A percentile compares a stretch with the other conserved stretches of the same genome.
These are phyloP conservation scores for Pristiophorus japonicus DNA, from an alignment of 2,113 vertebrate species.

Conservation along the genomic window DNA sequence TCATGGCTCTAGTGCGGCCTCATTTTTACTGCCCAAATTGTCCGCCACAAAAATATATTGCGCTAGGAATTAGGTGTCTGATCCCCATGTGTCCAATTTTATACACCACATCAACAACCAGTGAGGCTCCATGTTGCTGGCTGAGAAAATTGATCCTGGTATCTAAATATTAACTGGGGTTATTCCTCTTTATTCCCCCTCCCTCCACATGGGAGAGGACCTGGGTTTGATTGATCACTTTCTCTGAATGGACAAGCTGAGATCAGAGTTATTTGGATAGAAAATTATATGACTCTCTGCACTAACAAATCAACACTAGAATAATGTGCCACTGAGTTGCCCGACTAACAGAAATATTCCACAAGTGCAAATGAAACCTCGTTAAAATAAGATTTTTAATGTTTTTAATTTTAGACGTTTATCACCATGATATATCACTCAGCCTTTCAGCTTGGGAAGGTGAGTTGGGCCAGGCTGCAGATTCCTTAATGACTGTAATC, in stretches of 20 bases:
- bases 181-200: not conserved
- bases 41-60: no score
- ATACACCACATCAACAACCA: not conserved
- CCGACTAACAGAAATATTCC: not conserved
- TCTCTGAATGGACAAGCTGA: not conserved
- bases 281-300: no score
- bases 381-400: not conserved
- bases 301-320: not conserved
- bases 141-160: not conserved
- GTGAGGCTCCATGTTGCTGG: not conserved
- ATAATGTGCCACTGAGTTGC: not conserved
- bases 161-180: not conserved
- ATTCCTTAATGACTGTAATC: not conserved
- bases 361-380: not conserved
- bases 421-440: not conserved
- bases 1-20: not conserved
- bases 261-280: not conserved
- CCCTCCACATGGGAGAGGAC: not conserved
- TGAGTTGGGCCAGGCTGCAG: not conserved
- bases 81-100: not conserved
- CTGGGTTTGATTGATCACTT: not conserved
- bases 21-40: no score
- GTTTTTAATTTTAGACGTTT: not conserved
- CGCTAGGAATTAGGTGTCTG: not conserved
- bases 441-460: not conserved